These are phyloP conservation scores for Pharmacophagus antenor DNA, from an alignment of 2,888 invertebrate species.

Conservation along the genomic window DNA sequence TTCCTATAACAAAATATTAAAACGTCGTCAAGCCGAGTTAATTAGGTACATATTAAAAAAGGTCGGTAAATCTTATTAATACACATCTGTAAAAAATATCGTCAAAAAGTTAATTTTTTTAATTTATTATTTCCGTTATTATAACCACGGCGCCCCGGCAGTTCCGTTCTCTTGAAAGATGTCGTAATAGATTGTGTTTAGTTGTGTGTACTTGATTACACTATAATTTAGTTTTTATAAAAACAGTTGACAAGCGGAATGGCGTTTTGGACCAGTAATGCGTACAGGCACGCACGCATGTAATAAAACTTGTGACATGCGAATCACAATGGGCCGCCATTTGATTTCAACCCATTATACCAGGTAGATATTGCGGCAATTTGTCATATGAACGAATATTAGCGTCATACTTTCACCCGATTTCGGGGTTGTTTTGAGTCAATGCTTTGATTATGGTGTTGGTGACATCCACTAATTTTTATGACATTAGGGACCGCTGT, in stretches of 20 bases:
- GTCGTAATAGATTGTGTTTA: conserved; percentile 37
- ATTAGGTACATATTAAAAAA: too few species aligned
- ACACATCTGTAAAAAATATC: background rate
- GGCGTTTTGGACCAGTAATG: conserved; percentile 42
- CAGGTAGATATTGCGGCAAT: conserved; percentile 55
- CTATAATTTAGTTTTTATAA: conserved; percentile 37
- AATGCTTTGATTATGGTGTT: conserved; percentile 51
- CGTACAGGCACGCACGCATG: conserved; percentile 44
- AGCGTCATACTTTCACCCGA: conserved; percentile 75
- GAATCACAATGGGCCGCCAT: conserved; percentile 58
- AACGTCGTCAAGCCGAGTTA: too few species aligned
- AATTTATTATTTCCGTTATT: conserved; percentile 21
- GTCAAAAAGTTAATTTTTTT: conserved; percentile 3
- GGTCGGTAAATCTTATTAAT: background rate
- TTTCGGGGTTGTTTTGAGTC: conserved; percentile 60
- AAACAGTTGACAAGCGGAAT: conserved; percentile 38
- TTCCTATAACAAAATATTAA: too few species aligned
- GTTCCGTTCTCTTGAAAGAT: conserved; percentile 36
- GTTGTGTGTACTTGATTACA: conserved; percentile 30
- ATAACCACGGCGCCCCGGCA: conserved; percentile 12
- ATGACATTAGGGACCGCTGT: background rate
- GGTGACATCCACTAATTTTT: conserved; percentile 27
- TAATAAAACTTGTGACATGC: conserved; percentile 58
- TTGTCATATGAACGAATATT: conserved; percentile 73
- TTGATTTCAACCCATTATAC: conserved; percentile 62